Evolutionary conservation across 2,113 vertebrate genomes (phyloP).

Genomic region (Parotia lawesii): DNA sequence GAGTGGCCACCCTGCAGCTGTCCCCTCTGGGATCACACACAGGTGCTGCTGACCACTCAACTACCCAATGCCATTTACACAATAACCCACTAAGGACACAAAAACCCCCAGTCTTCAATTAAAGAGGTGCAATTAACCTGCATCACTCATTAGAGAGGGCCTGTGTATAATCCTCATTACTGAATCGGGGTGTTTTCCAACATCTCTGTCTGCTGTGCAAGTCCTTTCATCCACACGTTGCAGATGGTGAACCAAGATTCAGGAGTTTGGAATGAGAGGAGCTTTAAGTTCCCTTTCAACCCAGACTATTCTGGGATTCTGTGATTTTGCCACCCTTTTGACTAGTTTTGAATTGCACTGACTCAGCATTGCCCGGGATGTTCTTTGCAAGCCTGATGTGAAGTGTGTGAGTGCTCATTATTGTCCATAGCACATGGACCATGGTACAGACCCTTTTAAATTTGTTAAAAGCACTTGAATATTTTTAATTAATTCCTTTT

Average conservation of each 20-base stretch:
- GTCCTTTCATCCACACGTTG: not conserved
- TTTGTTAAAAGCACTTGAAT: not conserved
- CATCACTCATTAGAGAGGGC: not conserved
- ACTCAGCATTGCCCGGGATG: not conserved
- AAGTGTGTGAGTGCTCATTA: not conserved
- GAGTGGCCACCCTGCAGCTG: not conserved
- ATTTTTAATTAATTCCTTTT: not conserved
- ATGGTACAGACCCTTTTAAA: not conserved
- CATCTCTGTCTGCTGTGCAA: not conserved
- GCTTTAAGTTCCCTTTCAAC: not conserved
- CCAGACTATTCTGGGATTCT: not conserved
- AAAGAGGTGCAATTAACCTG: not conserved
- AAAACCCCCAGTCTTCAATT: not conserved
- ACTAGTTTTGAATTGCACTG: not conserved
- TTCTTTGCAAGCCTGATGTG: not conserved
- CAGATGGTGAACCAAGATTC: not conserved
- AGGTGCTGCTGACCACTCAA: not conserved
- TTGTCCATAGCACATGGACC: not conserved
- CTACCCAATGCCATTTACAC: not conserved
- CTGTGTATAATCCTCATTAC: not conserved
- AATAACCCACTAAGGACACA: not conserved
- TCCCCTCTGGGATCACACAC: not conserved
- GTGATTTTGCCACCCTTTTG: not conserved
- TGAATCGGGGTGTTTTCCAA: not conserved
- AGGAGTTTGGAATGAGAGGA: not conserved